Percentiles rank a stretch among this genome's conserved stretches.
These are phyloP conservation scores for Andrena praecox DNA, from an alignment of 2,888 invertebrate genomes.

Conservation along the genomic window DNA sequence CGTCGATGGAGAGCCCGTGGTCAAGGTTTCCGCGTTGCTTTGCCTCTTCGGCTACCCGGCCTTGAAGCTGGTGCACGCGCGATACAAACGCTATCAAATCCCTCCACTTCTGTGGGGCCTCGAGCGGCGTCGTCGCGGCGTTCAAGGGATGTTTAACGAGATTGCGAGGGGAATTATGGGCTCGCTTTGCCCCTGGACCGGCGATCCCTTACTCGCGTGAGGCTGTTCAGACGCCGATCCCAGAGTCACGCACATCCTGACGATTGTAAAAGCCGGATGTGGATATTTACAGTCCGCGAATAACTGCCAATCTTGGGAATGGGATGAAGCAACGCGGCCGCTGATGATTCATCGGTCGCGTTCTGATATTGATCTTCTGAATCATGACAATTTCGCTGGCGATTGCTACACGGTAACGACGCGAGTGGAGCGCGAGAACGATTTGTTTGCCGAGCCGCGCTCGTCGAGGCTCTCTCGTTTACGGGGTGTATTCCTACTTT, in stretches of 20 bases:
- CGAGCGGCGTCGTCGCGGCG: neutral
- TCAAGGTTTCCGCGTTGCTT: constrained; percentile 52
- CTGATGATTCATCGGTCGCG: constrained; percentile 11
- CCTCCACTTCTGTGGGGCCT: constrained; percentile 9
- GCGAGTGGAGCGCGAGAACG: too few relatives aligned
- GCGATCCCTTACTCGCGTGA: neutral
- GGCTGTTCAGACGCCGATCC: constrained; percentile 11
- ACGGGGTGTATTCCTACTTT: too few relatives aligned
- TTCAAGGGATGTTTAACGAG: constrained; percentile 7
- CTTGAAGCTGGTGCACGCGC: constrained; percentile 14
- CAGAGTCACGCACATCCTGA: constrained; percentile 65
- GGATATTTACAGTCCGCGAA: constrained; percentile 41
- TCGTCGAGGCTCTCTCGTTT: too few relatives aligned
- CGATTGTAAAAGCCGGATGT: constrained; percentile 51
- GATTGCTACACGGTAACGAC: neutral
- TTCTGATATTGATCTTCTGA: neutral
- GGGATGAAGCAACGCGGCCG: neutral
- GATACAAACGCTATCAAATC: constrained; percentile 13
- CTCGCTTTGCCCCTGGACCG: neutral
- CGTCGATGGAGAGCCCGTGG: constrained; percentile 45
- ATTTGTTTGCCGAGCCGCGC: too few relatives aligned
- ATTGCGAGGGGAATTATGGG: constrained; percentile 28
- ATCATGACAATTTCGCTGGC: neutral
- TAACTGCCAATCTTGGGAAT: constrained; percentile 10
- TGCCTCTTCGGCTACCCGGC: neutral